Conservation (phyloP, 2,888 invertebrate genomes). For the Eupithecia vulgata region DNA sequence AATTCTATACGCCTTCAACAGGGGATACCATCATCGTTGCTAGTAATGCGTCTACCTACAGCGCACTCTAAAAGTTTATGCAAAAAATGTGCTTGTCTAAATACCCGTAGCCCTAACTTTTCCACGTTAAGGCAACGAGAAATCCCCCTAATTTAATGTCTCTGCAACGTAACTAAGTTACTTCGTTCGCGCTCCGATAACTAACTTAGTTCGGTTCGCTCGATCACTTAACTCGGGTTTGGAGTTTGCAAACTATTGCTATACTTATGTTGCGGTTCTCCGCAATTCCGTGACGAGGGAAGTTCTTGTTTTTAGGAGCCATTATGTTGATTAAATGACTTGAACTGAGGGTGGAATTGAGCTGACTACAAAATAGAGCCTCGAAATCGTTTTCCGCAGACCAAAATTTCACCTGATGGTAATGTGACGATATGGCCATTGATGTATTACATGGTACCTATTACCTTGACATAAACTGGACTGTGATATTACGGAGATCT, state of each 20-base stretch:
- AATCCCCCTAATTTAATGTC: slow-evolving; percentile 46
- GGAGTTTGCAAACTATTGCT: slow-evolving; percentile 32
- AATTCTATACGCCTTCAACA: no score
- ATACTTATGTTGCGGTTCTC: slow-evolving; percentile 28
- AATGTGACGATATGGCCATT: background rate
- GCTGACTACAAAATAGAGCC: background rate
- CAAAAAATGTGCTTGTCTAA: background rate
- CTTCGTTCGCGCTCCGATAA: slow-evolving; percentile 44
- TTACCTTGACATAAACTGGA: no score
- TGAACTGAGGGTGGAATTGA: background rate
- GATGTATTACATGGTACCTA: no score
- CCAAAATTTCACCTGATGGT: background rate
- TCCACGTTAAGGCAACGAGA: slow-evolving; percentile 15
- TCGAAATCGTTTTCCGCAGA: background rate
- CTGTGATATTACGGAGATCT: no score
- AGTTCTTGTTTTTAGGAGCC: slow-evolving; percentile 15
- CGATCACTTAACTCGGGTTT: slow-evolving; percentile 49
- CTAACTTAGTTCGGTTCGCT: slow-evolving; percentile 50
- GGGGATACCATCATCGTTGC: background rate
- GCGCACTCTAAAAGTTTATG: background rate
- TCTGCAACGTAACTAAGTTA: slow-evolving; percentile 52
- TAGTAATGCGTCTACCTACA: background rate
- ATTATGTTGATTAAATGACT: slow-evolving; percentile 16
- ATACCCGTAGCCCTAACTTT: slow-evolving; percentile 24
- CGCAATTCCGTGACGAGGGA: slow-evolving; percentile 16